Evolutionary conservation across 2,888 invertebrate species (phyloP).

Genomic region (Agrotis segetum): DNA sequence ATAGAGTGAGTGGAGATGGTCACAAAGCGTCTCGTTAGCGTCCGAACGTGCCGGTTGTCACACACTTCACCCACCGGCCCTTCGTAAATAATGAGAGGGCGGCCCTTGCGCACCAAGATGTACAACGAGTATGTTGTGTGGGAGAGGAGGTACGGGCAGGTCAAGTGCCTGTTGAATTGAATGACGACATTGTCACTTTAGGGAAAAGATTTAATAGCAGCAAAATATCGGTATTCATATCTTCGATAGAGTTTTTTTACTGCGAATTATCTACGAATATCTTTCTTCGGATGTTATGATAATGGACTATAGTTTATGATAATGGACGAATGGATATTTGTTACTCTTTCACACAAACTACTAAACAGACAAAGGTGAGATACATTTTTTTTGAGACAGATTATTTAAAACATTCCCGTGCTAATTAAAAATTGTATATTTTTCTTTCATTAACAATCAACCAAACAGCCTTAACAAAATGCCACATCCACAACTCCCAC

Average conservation of each 20-base stretch:
- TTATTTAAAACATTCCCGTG: too few species aligned
- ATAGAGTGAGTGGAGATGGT: slow-evolving; percentile 84
- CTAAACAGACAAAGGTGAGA: too few species aligned
- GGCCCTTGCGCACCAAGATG: slow-evolving; percentile 75
- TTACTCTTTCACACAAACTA: too few species aligned
- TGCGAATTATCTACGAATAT: too few species aligned
- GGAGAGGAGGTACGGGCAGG: slow-evolving; percentile 72
- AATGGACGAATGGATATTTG: too few species aligned
- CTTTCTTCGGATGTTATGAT: too few species aligned
- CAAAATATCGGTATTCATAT: too few species aligned
- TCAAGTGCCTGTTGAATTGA: slow-evolving; percentile 20
- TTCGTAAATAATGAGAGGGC: slow-evolving; percentile 90
- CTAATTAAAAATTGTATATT: too few species aligned
- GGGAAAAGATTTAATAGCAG: background rate
- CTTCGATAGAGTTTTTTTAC: background rate
- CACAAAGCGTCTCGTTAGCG: slow-evolving; percentile 91
- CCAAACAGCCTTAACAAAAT: slow-evolving; percentile 6
- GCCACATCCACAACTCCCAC: slow-evolving; percentile 63
- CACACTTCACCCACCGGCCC: slow-evolving; percentile 90
- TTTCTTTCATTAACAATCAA: too few species aligned
- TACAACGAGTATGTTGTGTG: slow-evolving; percentile 67
- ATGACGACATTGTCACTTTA: background rate
- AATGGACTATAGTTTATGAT: too few species aligned
- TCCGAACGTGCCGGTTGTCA: slow-evolving; percentile 89
- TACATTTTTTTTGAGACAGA: too few species aligned